Conservation (phyloP, 2,888 invertebrate species). For the Atethmia centrago region DNA sequence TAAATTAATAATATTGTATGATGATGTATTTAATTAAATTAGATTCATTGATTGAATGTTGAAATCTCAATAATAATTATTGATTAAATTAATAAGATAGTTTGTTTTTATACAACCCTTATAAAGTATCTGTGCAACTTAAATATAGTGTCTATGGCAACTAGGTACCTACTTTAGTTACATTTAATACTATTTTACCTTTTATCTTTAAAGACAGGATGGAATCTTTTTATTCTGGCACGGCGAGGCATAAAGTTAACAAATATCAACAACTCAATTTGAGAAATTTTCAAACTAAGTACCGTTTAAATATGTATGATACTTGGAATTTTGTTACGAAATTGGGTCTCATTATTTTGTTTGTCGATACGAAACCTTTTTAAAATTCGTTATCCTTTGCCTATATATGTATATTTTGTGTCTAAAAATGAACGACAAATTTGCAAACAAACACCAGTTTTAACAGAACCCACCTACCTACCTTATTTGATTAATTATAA, state of each 20-base stretch:
- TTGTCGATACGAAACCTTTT: conserved; percentile 48
- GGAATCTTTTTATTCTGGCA: background rate
- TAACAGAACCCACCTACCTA: too few relatives aligned
- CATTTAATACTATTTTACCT: background rate
- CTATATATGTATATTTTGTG: conserved; percentile 18
- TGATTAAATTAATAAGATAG: too few relatives aligned
- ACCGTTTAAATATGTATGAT: conserved; percentile 34
- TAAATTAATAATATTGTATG: too few relatives aligned
- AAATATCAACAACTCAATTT: conserved; percentile 50
- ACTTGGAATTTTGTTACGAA: conserved; percentile 31
- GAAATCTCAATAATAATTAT: background rate
- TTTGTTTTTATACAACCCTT: too few relatives aligned
- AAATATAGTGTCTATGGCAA: background rate
- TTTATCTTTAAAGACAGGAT: background rate
- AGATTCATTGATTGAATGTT: background rate
- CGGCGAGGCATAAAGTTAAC: conserved; percentile 8
- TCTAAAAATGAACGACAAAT: background rate
- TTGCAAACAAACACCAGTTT: background rate
- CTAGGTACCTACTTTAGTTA: too few relatives aligned
- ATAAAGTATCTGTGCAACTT: background rate
- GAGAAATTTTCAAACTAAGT: conserved; percentile 48
- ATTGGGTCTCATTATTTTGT: conserved; percentile 56
- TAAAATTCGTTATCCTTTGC: conserved; percentile 14
- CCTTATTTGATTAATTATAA: background rate
- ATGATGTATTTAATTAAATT: too few relatives aligned